A percentile compares a stretch with the other conserved stretches of the same genome.
phyloP scores from a whole-genome alignment of 2,888 invertebrate genomes.

The Apodemia hepburni region DNA sequence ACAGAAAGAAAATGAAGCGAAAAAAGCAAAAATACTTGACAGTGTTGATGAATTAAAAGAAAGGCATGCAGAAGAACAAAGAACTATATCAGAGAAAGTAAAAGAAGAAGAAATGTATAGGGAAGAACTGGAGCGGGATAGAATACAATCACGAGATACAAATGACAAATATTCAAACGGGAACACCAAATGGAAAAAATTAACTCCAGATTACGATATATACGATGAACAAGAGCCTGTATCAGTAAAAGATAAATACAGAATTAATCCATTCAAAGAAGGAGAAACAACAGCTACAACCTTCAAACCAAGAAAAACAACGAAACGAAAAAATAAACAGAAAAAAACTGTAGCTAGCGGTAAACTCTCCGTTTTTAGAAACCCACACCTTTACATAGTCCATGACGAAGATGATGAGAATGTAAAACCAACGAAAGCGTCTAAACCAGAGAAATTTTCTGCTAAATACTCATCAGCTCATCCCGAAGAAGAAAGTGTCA shows the following conservation, averaged over 20 bases:
- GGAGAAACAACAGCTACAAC: conserved; percentile 32
- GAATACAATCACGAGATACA: conserved; percentile 31
- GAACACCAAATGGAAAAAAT: conserved; percentile 34
- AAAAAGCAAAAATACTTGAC: conserved; percentile 55
- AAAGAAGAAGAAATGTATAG: conserved; percentile 62
- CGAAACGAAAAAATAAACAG: conserved; percentile 32
- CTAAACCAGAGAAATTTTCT: conserved; percentile 35
- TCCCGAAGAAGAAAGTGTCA: conserved; percentile 39
- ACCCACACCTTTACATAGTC: conserved; percentile 52
- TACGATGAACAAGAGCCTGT: conserved; percentile 46
- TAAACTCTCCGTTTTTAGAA: conserved; percentile 61
- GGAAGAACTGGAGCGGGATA: conserved; percentile 53
- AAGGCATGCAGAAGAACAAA: conserved; percentile 61
- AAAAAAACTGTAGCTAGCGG: conserved; percentile 40
- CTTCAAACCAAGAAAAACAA: conserved; percentile 28
- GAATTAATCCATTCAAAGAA: conserved; percentile 35
- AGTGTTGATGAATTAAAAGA: conserved; percentile 63
- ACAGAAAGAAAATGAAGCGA: conserved; percentile 53
- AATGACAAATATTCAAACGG: conserved; percentile 44
- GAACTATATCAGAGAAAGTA: conserved; percentile 52
- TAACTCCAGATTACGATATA: conserved; percentile 51
- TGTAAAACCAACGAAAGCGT: conserved; percentile 21
- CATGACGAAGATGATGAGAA: conserved; percentile 45
- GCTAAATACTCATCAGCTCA: conserved; percentile 38
- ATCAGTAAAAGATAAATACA: conserved; percentile 49